Base-by-base conservation (phyloP, 2,113 vertebrate species). In the Eonycteris spelaea region DNA sequence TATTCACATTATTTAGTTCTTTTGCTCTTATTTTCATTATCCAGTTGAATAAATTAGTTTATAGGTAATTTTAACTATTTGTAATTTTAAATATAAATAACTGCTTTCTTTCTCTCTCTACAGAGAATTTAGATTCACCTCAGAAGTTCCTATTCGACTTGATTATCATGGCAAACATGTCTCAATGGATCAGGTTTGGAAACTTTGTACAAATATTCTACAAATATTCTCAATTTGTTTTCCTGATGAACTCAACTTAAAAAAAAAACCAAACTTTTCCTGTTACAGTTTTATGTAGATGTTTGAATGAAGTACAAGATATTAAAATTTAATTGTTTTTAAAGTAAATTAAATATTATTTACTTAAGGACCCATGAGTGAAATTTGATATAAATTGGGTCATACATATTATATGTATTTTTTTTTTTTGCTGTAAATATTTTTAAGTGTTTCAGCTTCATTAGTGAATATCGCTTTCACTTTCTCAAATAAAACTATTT, bases 81-180 rank as follows among this genome's bases (percentile, higher is more conserved):
- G n/a, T 67, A 51, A 77, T 70, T 79, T 74, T 40, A 22, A 40
- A 28, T 93, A 16, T 83, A 79, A 96, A 24, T 91, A 94, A 89
- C 33, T 82, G 12, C 30, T 7, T 65, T 22, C 28, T 93, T 86
- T 86, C 15, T 95, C 87, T 83, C 26, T 91, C 97, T 51, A 78
- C 96, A 99, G 99, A 98, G 99, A 99, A 98, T 99, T 99, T 97
- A 98, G 99, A 28, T 99, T 99, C 97, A 99, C 99, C 0, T 99
- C 99, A 35, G 99, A 99, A 98, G 99, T 99, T 98, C 99, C 99
- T 0, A 99, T 99, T 97, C 99, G 99, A 2, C 98, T 99, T 90
- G 99, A 99, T 98, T 99, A 99, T 97, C 99, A 99, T 0, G 99
- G 99, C 73, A 99, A 99, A 96, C 99, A 99, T 0, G 99, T 99